These are phyloP conservation scores for Delphinus delphis DNA, from an alignment of 2,113 vertebrate species.

Conservation along the genomic window DNA sequence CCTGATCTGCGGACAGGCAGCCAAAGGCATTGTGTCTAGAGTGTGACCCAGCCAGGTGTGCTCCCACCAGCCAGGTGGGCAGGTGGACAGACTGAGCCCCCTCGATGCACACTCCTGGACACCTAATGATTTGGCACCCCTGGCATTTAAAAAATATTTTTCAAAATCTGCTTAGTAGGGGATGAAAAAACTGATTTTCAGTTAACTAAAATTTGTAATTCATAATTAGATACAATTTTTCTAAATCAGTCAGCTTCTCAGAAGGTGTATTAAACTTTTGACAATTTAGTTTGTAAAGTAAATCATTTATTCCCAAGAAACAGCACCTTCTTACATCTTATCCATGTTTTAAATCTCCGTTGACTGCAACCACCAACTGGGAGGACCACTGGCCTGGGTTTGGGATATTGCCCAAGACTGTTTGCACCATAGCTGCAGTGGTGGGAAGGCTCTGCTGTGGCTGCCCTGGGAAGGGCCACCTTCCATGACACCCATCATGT, in stretches of 20 bases:
- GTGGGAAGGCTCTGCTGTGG: neutral
- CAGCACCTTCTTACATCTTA: neutral
- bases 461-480: neutral
- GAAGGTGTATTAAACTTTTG: neutral
- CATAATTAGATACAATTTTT: neutral
- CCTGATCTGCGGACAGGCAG: slow-evolving; percentile 81
- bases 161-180: neutral
- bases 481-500: neutral
- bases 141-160: neutral
- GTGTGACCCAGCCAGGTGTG: too few species aligned
- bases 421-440: too few species aligned
- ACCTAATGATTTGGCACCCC: neutral
- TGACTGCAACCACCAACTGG: neutral
- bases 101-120: rapidly evolving
- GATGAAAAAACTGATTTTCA: neutral
- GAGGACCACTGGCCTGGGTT: too few species aligned
- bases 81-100: too few species aligned
- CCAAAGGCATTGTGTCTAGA: neutral
- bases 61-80: neutral
- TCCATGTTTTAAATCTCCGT: neutral
- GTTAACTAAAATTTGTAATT: neutral
- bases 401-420: neutral
- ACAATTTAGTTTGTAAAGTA: neutral
- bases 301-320: neutral
- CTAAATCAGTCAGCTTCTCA: neutral